Evolutionary conservation across 1,140 invertebrate species (phyloP), one percentile per base, ranked within the genome.

Genomic region (Drosophila neocordata): DNA sequence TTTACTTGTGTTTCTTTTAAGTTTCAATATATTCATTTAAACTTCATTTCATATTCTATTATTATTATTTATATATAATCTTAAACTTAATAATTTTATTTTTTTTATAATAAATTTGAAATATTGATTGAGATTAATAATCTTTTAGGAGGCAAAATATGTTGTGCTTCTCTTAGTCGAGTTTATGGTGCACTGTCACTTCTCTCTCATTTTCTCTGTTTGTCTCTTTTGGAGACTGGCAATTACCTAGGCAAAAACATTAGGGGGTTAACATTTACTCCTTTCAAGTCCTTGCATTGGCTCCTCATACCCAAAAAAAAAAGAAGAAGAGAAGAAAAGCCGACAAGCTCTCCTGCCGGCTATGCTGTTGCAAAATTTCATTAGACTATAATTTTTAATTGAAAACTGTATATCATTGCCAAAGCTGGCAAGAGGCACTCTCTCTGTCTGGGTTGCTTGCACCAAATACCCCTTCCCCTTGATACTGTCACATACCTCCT

Each of bases 361-460:
- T 48, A 48, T 48, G 77, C 34, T 67, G 73, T 48, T 67, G 65
- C 34, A 81, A 73, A 82, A 82, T 82, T 82, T 82, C 69, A 82
- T 82, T 77, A 81, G 78, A 74, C 74, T 82, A 77, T 77, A 82
- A 81, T 82, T 82, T 82, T 73, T 82, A 82, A 82, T 82, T 82
- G 79, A 82, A 82, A 82, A 82, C 74, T 82, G 79, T 82, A 82
- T 82, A 82, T 82, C 79, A 82, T 71, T 81, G 69, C 64, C 69
- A 75, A 61, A 48, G 77, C 65, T 72, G 58, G 62, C 27, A 56
- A 66, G 62, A 44, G 34, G 41, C 78, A 74, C 78, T 72, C 72
- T 72, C 72, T 61, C 73, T 77, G 70, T 48, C 41, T 48, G 61
- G 59, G 48, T n/a, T 27, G 24, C 55, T 38, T 48, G 27, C 31